Conservation (phyloP, 2,113 vertebrate species). For the Salvelinus alpinus region DNA sequence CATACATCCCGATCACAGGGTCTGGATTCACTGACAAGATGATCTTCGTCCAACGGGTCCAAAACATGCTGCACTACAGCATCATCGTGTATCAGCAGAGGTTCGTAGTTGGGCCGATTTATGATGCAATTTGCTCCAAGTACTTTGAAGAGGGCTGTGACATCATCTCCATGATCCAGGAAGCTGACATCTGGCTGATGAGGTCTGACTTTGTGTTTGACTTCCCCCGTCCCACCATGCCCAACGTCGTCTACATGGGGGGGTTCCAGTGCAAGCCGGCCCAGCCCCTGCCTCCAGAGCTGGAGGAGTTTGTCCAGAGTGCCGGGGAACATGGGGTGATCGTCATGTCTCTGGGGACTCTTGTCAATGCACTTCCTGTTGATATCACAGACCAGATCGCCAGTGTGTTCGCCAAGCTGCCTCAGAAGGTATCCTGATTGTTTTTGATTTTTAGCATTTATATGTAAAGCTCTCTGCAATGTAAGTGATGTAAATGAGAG, state of each 20-base stretch:
- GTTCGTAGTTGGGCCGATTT: conserved; percentile 58
- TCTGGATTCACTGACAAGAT: conserved; percentile 70
- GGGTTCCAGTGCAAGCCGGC: conserved; percentile 9
- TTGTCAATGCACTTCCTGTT: background rate
- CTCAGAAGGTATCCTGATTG: conserved; percentile 1
- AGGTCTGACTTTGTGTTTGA: conserved; percentile 72
- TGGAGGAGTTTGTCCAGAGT: conserved; percentile 15
- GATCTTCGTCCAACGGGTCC: conserved; percentile 67
- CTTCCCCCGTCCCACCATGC: conserved; percentile 37
- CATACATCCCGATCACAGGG: conserved; percentile 70
- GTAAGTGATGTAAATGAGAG: too few relatives aligned
- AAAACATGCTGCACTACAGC: conserved; percentile 53
- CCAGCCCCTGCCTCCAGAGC: conserved; percentile 4
- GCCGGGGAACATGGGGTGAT: conserved; percentile 7
- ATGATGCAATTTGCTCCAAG: conserved; percentile 59
- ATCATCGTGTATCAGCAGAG: conserved; percentile 11
- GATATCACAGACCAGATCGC: background rate
- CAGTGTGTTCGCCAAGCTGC: conserved; percentile 2
- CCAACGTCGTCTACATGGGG: conserved; percentile 5
- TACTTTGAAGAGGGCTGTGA: conserved; percentile 63
- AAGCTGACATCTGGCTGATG: conserved; percentile 76
- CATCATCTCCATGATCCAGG: conserved; percentile 60
- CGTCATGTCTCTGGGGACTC: conserved; percentile 5
- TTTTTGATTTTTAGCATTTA: too few relatives aligned
- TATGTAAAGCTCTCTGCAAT: too few relatives aligned